phyloP scores from a whole-genome alignment of 1,140 invertebrate genomes.

The Rhopalosiphum maidis region DNA sequence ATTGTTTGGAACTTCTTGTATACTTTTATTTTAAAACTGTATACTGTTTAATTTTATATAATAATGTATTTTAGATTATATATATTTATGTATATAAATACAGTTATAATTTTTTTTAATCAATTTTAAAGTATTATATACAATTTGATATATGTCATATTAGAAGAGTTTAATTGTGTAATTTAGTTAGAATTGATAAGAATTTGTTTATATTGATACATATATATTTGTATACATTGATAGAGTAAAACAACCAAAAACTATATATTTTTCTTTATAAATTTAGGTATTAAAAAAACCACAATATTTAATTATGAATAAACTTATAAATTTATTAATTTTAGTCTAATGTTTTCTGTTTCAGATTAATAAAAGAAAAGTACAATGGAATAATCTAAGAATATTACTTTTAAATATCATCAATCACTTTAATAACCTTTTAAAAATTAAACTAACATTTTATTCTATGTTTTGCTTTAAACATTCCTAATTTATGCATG shows the following conservation, averaged over 20 bases:
- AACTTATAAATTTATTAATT: background rate
- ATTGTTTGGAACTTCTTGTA: background rate
- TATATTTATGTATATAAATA: too few species aligned
- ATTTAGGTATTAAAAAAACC: background rate
- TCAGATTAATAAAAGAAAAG: background rate
- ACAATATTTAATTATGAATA: background rate
- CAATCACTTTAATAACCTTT: conserved; percentile 20
- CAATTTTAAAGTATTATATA: background rate
- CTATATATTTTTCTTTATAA: background rate
- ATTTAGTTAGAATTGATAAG: background rate
- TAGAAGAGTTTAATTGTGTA: background rate
- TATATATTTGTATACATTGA: background rate
- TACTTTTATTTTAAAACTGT: background rate
- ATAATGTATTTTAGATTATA: background rate
- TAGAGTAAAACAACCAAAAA: background rate
- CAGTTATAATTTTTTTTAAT: background rate
- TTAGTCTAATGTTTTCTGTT: background rate
- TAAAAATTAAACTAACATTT: conserved; percentile 42
- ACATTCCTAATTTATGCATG: conserved; percentile 51
- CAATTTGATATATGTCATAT: background rate
- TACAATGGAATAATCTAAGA: background rate
- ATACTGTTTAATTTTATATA: background rate
- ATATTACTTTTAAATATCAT: background rate
- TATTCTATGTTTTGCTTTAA: conserved; percentile 53
- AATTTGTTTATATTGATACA: background rate